Percentiles rank a stretch among this genome's conserved stretches.
phyloP scores from a whole-genome alignment of 2,797 vertebrate species.

The Ctenopoma multispine region DNA sequence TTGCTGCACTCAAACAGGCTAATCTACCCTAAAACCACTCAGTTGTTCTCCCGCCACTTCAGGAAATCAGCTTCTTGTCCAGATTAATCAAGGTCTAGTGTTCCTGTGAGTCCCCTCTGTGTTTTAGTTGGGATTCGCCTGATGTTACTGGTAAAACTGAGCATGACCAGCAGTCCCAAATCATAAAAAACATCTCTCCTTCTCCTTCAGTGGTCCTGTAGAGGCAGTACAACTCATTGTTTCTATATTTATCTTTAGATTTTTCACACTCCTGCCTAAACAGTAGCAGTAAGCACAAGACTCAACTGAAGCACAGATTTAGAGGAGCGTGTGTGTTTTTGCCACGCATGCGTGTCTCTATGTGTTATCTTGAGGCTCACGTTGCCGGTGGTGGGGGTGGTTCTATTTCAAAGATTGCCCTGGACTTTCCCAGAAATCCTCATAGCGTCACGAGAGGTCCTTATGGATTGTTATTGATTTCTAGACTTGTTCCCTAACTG shows the following conservation, averaged over 20 bases:
- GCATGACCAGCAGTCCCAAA: slow-evolving; percentile 47
- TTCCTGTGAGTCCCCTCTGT: slow-evolving; percentile 49
- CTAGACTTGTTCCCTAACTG: slow-evolving; percentile 63
- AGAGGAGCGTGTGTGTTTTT: slow-evolving; percentile 1
- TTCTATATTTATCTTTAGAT: slow-evolving; percentile 29
- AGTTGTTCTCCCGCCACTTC: slow-evolving; percentile 41
- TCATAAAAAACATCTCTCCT: slow-evolving; percentile 9
- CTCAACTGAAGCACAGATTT: slow-evolving; percentile 5
- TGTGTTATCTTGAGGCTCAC: slow-evolving; percentile 16
- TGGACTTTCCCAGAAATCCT: slow-evolving; percentile 76
- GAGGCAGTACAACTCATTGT: slow-evolving; percentile 21
- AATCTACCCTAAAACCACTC: slow-evolving; percentile 62
- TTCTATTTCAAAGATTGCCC: slow-evolving; percentile 60
- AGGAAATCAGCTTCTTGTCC: slow-evolving; percentile 62
- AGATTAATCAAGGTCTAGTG: slow-evolving; percentile 63
- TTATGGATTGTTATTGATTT: slow-evolving; percentile 77
- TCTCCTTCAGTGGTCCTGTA: background rate
- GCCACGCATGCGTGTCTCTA: background rate
- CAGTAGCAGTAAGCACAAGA: slow-evolving; percentile 6
- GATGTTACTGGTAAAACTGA: slow-evolving; percentile 62
- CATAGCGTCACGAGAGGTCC: slow-evolving; percentile 59
- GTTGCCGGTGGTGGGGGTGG: slow-evolving; percentile 16
- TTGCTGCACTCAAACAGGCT: slow-evolving; percentile 50
- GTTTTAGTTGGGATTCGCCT: slow-evolving; percentile 45
- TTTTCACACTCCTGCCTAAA: slow-evolving; percentile 21